Evolutionary conservation across 2,797 vertebrate genomes (phyloP).

Genomic region (Myotis findleyi): DNA sequence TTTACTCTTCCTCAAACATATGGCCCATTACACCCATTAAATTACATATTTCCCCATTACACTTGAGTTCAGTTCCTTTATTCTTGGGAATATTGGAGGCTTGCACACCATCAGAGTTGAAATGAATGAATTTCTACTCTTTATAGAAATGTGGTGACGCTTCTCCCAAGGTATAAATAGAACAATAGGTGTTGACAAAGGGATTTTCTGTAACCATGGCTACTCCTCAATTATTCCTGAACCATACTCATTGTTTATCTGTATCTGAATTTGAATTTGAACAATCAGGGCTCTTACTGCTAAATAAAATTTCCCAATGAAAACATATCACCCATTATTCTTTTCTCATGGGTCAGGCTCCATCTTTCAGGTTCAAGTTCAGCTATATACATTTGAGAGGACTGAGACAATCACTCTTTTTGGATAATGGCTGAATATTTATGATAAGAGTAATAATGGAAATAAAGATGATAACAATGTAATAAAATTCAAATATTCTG

Average conservation of each 20-base stretch:
- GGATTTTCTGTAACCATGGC: slow-evolving; percentile 71
- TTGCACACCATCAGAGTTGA: slow-evolving; percentile 50
- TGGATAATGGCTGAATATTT: slow-evolving; percentile 49
- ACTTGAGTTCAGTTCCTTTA: slow-evolving; percentile 50
- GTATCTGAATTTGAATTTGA: slow-evolving; percentile 65
- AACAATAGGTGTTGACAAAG: slow-evolving; percentile 66
- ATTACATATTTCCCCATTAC: background rate
- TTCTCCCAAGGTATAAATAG: slow-evolving; percentile 67
- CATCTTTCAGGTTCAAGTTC: slow-evolving; percentile 62
- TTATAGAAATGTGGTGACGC: slow-evolving; percentile 68
- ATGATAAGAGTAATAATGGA: slow-evolving; percentile 23
- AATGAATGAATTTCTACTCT: slow-evolving; percentile 70
- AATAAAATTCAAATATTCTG: slow-evolving; percentile 47
- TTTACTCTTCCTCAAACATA: slow-evolving; percentile 32
- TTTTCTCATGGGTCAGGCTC: slow-evolving; percentile 33
- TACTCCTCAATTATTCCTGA: slow-evolving; percentile 73
- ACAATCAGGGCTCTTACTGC: slow-evolving; percentile 60
- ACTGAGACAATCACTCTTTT: slow-evolving; percentile 8
- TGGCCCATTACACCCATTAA: slow-evolving; percentile 5
- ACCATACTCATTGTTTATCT: slow-evolving; percentile 69
- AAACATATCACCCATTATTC: slow-evolving; percentile 52
- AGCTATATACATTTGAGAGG: slow-evolving; percentile 31
- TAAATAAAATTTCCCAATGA: slow-evolving; percentile 63
- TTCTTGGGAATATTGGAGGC: slow-evolving; percentile 46
- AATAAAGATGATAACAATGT: background rate